Base-by-base conservation (phyloP, 2,888 invertebrate species). In the Heliconius charithonia region DNA sequence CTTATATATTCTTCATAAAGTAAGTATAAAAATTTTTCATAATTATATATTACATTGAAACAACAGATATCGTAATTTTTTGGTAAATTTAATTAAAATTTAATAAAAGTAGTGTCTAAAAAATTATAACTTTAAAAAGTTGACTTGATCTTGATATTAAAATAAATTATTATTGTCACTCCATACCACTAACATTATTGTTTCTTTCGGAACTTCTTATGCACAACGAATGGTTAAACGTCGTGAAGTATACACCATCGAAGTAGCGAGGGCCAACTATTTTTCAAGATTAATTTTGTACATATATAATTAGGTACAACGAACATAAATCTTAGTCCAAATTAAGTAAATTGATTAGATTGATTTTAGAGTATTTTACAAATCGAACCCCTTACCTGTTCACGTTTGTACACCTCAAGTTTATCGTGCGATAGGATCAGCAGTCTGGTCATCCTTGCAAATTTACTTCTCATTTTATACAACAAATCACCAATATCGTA, bases 391-490 rank as follows among this genome's bases (percentile, higher is more conserved):
- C 59, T 65, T 80, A 83, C 83, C 75, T 80, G 65, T 62, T 80
- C 71, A 29, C 79, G 80, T 16, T 67, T 19, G 59, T 81, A 79
- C 0, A 12, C 22, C 1, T 77, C 25, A 7, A 78, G 32, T 63
- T 82, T 79, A 10, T 82, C 75, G 16, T 72, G 25, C 3, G 82
- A 81, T 9, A 78, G 51, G n/a, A 67, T 76, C 27, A 80, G 82
- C 7, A 83, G 0, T 22, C 80, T 74, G 7, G 85, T 63, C 83
- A 86, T 82, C 70, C 79, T 79, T 27, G 81, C 75, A 72, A 82
- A 85, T 78, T 85, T 86, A 29, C 69, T 41, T 19, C 84, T 83
- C 13, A 88, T 85, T 22, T 76, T 74, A 72, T 80, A 85, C 2
- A 83, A n/a, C 13, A 82, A 62, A 22, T 82, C 69, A 3, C 84